Percentiles rank a stretch among this genome's conserved stretches.
Evolutionary conservation across 2,113 vertebrate species (phyloP).

Genomic region (Neodon shergylaensis): DNA sequence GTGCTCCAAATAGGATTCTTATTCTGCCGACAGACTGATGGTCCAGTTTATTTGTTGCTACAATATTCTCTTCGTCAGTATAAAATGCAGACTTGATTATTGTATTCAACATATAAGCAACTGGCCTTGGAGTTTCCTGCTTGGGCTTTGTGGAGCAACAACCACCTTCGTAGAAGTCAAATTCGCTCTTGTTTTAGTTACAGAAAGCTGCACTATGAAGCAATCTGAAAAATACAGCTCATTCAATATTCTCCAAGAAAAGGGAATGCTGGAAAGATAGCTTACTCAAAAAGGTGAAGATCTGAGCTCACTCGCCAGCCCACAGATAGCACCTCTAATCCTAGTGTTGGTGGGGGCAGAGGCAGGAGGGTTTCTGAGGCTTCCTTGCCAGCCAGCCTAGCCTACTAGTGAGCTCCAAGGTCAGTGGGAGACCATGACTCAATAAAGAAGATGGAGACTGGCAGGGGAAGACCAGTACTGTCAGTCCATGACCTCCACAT

Average conservation of each 20-base stretch:
- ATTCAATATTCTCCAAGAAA: background rate
- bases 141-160: background rate
- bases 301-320: background rate
- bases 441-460: background rate
- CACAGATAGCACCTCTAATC: background rate
- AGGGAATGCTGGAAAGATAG: background rate
- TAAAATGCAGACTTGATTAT: slow-evolving; percentile 15
- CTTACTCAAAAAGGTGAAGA: background rate
- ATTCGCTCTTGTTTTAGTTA: slow-evolving; percentile 15
- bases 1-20: background rate
- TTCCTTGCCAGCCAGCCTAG: background rate
- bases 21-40: background rate
- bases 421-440: background rate
- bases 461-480: background rate
- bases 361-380: background rate
- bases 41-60: slow-evolving; percentile 4
- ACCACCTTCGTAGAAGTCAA: slow-evolving; percentile 20
- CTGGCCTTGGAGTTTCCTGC: slow-evolving; percentile 11
- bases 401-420: background rate
- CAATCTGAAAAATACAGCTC: background rate
- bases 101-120: background rate
- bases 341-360: background rate
- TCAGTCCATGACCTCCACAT: too few relatives aligned
- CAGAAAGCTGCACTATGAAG: background rate
- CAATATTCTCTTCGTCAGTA: background rate